phyloP scores from a whole-genome alignment of 2,113 vertebrate species.

The Hystrix cristata region DNA sequence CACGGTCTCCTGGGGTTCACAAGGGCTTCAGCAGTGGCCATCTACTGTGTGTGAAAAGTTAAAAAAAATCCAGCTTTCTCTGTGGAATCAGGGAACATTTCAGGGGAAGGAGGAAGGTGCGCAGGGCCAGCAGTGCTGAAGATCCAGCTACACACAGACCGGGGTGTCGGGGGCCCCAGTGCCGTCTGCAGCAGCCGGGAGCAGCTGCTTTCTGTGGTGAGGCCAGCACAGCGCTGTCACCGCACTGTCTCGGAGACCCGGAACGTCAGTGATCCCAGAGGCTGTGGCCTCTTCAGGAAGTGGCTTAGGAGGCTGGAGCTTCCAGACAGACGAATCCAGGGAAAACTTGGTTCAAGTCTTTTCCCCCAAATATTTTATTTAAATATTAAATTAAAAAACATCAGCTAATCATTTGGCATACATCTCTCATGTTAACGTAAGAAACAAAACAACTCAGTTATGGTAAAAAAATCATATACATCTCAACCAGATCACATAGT shows the following conservation, averaged over 20 bases:
- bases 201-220: neutral
- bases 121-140: accelerated
- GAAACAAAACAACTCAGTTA: slow-evolving; percentile 88
- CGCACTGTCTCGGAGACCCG: accelerated
- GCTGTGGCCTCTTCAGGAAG: accelerated
- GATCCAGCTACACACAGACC: neutral
- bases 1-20: neutral
- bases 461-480: slow-evolving; percentile 88
- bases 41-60: neutral
- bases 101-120: accelerated
- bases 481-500: slow-evolving; percentile 83
- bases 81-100: neutral
- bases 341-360: neutral
- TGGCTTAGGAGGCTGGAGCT: accelerated
- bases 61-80: neutral
- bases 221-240: accelerated
- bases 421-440: slow-evolving; percentile 88
- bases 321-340: neutral
- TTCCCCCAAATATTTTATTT: slow-evolving; percentile 88
- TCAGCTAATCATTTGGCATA: slow-evolving; percentile 89
- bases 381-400: slow-evolving; percentile 93
- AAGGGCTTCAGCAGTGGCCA: neutral
- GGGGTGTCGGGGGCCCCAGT: accelerated
- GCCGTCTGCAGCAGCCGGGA: neutral
- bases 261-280: accelerated